Conservation (phyloP, 37 sponge, comb jelly and placozoan species). For the Halisarca cf. caerulea region DNA sequence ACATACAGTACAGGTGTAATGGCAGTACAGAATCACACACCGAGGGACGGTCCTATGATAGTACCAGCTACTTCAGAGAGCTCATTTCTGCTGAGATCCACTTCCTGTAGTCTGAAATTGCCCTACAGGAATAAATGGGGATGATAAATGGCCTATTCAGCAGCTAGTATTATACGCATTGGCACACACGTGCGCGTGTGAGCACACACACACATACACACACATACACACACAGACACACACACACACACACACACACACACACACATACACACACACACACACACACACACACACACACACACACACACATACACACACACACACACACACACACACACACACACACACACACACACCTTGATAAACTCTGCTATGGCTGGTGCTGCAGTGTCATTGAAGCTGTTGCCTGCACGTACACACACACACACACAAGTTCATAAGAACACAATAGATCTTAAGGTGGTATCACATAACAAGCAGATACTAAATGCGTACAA, state of each 20-base stretch:
- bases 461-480: too few relatives aligned
- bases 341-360: conserved; percentile 27
- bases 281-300: background rate
- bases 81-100: conserved; percentile 94
- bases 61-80: conserved; percentile 82
- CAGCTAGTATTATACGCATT: too few relatives aligned
- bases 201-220: background rate
- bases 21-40: conserved; percentile 25
- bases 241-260: background rate
- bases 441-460: too few relatives aligned
- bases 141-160: too few relatives aligned
- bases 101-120: conserved; percentile 70
- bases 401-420: conserved; percentile 55
- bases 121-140: conserved; percentile 53
- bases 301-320: background rate
- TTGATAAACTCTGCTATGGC: conserved; percentile 73
- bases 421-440: background rate
- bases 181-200: background rate
- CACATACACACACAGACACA: background rate
- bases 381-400: conserved; percentile 87
- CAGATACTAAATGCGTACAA: too few relatives aligned
- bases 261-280: background rate
- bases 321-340: background rate
- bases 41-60: conserved; percentile 88
- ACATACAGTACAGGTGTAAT: background rate